These are phyloP conservation scores for Callorhinus ursinus DNA, from an alignment of 2,113 vertebrate genomes.

Conservation along the genomic window DNA sequence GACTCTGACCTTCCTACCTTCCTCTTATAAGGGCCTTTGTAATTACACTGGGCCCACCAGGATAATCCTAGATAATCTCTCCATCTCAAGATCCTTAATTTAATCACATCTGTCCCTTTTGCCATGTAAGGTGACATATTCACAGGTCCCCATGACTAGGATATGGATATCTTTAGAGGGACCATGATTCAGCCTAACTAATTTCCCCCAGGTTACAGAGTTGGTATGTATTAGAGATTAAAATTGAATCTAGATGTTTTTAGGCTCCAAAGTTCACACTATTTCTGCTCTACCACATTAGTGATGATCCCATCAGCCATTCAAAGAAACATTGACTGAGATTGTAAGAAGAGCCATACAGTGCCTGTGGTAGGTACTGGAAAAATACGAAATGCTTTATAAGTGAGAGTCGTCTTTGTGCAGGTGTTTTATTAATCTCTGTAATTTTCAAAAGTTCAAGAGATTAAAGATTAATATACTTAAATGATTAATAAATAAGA, in stretches of 20 bases:
- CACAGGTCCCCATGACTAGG: not conserved
- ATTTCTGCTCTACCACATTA: not conserved
- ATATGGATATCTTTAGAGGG: not conserved
- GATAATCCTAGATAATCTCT: not conserved
- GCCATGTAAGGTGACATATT: not conserved
- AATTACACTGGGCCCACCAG: not conserved
- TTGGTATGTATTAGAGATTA: not conserved
- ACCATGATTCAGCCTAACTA: not conserved
- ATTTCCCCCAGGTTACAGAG: not conserved
- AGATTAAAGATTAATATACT: slow-evolving; percentile 33
- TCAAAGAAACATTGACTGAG: not conserved
- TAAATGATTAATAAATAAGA: slow-evolving; percentile 38
- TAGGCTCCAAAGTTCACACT: not conserved
- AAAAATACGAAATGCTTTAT: not conserved
- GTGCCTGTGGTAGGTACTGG: not conserved
- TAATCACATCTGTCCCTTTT: not conserved
- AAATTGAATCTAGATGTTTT: not conserved
- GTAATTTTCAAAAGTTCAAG: not conserved
- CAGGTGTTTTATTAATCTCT: not conserved
- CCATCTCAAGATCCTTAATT: not conserved
- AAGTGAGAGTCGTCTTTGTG: slow-evolving; percentile 20
- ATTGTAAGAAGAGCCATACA: not conserved
- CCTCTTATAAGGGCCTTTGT: not conserved
- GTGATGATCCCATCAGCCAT: not conserved
- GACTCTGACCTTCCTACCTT: not conserved